Percentiles rank a stretch among this genome's conserved stretches.
Conservation (phyloP, 2,797 vertebrate species). For the Anabas testudineus region DNA sequence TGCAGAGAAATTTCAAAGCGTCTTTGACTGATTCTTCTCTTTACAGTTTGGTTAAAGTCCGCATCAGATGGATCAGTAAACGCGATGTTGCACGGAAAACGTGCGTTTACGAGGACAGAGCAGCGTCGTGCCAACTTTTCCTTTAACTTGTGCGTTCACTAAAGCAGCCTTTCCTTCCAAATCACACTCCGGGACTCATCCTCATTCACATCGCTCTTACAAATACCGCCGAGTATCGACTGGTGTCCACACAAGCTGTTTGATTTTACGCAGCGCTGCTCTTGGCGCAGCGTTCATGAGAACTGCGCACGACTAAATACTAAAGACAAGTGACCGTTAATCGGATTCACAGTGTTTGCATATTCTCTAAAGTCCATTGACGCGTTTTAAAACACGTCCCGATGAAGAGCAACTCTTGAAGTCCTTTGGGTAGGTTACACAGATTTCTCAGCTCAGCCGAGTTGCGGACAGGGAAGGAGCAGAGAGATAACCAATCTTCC, state of each 20-base stretch:
- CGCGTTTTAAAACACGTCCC: slow-evolving; percentile 31
- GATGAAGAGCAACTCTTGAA: slow-evolving; percentile 11
- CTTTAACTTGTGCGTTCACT: slow-evolving; percentile 45
- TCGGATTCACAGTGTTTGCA: slow-evolving; percentile 30
- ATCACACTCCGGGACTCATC: slow-evolving; percentile 3
- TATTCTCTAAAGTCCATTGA: slow-evolving; percentile 50
- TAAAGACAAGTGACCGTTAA: slow-evolving; percentile 8
- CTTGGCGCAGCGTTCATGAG: slow-evolving; percentile 48
- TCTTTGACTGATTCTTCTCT: slow-evolving; percentile 19
- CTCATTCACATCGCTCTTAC: slow-evolving; percentile 1
- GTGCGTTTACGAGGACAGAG: slow-evolving; percentile 10
- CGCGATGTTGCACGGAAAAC: slow-evolving; percentile 30
- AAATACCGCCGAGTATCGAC: slow-evolving; percentile 18
- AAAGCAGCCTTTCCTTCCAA: not conserved
- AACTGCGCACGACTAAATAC: slow-evolving; percentile 54
- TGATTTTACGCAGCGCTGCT: slow-evolving; percentile 66
- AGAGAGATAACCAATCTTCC: slow-evolving; percentile 83
- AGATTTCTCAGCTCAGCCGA: slow-evolving; percentile 46
- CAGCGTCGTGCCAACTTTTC: slow-evolving; percentile 60
- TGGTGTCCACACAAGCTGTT: slow-evolving; percentile 19
- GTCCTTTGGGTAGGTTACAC: slow-evolving; percentile 8
- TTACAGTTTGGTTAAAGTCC: slow-evolving; percentile 12
- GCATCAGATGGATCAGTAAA: slow-evolving; percentile 7
- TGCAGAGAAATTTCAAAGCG: slow-evolving; percentile 5
- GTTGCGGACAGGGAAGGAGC: slow-evolving; percentile 48